Evolutionary conservation across 2,888 invertebrate genomes (phyloP).

Genomic region (Dryadula phaetusa): DNA sequence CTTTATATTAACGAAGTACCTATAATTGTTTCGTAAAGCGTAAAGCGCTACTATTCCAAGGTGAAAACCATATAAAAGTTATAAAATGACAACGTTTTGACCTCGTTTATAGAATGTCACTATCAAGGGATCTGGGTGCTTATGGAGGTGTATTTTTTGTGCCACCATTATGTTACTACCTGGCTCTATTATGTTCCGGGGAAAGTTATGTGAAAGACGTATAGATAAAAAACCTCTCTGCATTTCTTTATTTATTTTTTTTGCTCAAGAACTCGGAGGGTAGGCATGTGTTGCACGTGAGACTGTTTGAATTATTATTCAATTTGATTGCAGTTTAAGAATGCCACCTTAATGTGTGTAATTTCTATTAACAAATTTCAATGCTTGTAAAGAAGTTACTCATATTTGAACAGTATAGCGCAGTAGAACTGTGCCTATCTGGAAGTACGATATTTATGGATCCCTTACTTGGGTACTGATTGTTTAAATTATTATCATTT

Average conservation of each 20-base stretch:
- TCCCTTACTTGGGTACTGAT: too few relatives aligned
- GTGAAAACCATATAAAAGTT: conserved; percentile 24
- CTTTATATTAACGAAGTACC: conserved; percentile 2
- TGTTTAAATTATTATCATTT: too few relatives aligned
- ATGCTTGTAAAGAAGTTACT: too few relatives aligned
- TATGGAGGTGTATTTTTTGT: conserved; percentile 61
- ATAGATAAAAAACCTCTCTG: conserved; percentile 59
- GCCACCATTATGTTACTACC: conserved; percentile 60
- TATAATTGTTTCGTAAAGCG: conserved; percentile 11
- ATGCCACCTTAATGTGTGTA: too few relatives aligned
- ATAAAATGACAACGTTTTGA: conserved; percentile 40
- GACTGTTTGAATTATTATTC: conserved; percentile 17
- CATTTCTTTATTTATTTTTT: conserved; percentile 56
- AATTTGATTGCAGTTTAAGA: neutral
- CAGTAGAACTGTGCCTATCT: too few relatives aligned
- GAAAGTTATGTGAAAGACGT: conserved; percentile 80
- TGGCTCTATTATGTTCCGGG: conserved; percentile 70
- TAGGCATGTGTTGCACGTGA: conserved; percentile 14
- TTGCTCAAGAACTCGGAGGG: conserved; percentile 60
- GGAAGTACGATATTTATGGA: too few relatives aligned
- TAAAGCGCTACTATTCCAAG: conserved; percentile 27
- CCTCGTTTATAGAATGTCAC: conserved; percentile 72
- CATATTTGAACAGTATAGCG: too few relatives aligned
- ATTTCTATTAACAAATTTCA: too few relatives aligned
- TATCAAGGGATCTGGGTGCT: conserved; percentile 66